Conservation (phyloP, 2,888 invertebrate genomes). For the Lapara coniferarum region DNA sequence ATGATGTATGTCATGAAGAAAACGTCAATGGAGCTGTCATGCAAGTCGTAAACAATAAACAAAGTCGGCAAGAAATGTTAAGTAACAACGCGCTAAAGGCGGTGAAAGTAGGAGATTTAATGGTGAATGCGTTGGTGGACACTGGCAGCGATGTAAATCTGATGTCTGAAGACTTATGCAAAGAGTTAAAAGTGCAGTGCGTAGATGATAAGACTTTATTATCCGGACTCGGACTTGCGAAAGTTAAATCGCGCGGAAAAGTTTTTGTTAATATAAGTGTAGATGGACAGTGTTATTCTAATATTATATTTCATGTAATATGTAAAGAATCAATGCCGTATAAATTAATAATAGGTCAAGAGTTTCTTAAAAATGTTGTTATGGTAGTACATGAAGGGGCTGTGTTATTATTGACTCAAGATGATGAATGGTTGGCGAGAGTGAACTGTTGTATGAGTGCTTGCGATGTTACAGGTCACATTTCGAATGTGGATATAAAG, state of each 20-base stretch:
- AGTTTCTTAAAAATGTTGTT: constrained; percentile 28
- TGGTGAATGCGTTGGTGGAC: neutral
- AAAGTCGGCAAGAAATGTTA: too few species aligned
- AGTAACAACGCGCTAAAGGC: too few species aligned
- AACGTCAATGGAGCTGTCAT: too few species aligned
- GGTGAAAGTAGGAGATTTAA: too few species aligned
- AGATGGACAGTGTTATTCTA: neutral
- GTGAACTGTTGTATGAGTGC: constrained; percentile 19
- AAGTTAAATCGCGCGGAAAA: neutral
- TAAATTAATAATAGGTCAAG: constrained; percentile 32
- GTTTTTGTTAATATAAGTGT: neutral
- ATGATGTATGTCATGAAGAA: too few species aligned
- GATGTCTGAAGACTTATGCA: neutral
- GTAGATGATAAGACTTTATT: neutral
- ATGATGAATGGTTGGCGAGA: constrained; percentile 21
- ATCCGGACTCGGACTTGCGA: neutral
- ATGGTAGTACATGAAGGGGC: constrained; percentile 29
- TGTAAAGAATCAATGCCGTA: constrained; percentile 30
- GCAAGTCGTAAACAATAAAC: too few species aligned
- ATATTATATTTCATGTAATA: constrained; percentile 5
- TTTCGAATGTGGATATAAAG: constrained; percentile 15
- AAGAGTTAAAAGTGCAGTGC: neutral
- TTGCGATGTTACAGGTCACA: constrained; percentile 20
- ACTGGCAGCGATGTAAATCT: constrained; percentile 14
- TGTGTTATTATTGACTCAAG: constrained; percentile 14